phyloP scores from a whole-genome alignment of 2,888 invertebrate genomes.

The Iselma pallidipennis region DNA sequence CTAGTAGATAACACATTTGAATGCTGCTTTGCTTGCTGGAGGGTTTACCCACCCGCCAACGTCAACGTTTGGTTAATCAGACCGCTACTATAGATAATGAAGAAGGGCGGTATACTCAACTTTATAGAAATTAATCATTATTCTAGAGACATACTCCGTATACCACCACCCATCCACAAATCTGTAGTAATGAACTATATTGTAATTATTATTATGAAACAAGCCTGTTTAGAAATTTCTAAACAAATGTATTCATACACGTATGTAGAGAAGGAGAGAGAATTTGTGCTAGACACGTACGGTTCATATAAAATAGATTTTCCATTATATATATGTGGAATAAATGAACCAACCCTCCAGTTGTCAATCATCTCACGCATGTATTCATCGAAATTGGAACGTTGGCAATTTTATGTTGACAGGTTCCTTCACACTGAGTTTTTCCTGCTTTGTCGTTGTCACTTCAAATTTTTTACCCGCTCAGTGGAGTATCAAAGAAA shows the following conservation, averaged over 20 bases:
- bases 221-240: not conserved
- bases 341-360: not conserved
- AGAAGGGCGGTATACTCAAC: conserved; percentile 22
- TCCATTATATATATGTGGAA: not conserved
- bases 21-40: conserved; percentile 29
- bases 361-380: not conserved
- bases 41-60: conserved; percentile 31
- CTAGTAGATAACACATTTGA: conserved; percentile 36
- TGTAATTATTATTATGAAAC: not conserved
- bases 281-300: not conserved
- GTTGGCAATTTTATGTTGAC: not conserved
- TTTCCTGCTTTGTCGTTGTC: not conserved
- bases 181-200: not conserved
- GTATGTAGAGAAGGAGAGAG: no score
- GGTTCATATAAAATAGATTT: not conserved
- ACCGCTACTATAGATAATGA: conserved; percentile 34
- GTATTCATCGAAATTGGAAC: not conserved
- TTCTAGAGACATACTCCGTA: conserved; percentile 19
- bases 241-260: no score
- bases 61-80: conserved; percentile 36
- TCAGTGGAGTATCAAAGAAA: no score
- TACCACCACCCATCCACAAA: conserved; percentile 15
- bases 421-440: not conserved
- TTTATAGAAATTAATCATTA: conserved; percentile 37
- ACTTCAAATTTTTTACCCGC: not conserved